phyloP scores from a whole-genome alignment of 1,140 invertebrate species.

The Formica selysi region DNA sequence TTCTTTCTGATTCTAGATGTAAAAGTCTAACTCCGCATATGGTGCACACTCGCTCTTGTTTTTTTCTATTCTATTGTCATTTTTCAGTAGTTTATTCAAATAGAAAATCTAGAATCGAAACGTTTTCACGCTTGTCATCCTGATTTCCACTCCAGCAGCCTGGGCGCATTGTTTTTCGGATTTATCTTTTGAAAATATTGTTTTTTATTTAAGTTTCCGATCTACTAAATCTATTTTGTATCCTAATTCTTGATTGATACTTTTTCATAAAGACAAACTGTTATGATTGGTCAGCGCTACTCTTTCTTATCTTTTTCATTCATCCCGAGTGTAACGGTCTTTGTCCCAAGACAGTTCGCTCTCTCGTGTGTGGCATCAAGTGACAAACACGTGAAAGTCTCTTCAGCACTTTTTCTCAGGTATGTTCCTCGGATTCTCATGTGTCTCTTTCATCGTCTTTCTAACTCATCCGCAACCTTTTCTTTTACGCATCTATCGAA shows the following conservation, averaged over 20 bases:
- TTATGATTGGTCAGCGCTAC: no score
- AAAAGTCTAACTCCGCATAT: background rate
- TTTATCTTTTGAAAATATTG: background rate
- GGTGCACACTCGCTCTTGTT: background rate
- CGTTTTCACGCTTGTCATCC: background rate
- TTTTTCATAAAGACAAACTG: background rate
- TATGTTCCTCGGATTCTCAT: slow-evolving; percentile 33
- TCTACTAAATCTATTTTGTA: background rate
- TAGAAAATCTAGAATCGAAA: background rate
- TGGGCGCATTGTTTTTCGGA: background rate
- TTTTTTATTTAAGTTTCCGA: background rate
- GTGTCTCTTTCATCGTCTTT: slow-evolving; percentile 25
- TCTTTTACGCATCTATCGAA: slow-evolving; percentile 8
- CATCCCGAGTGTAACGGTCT: background rate
- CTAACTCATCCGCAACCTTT: slow-evolving; percentile 27
- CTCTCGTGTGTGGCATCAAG: slow-evolving; percentile 15
- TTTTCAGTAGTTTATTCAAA: background rate
- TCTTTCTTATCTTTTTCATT: background rate
- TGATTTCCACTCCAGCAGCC: background rate
- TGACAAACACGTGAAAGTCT: slow-evolving; percentile 47
- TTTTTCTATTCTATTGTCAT: background rate
- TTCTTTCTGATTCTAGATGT: background rate
- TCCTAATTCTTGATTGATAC: background rate
- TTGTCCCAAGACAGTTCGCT: slow-evolving; percentile 5
- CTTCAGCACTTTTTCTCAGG: slow-evolving; percentile 29